phyloP scores from a whole-genome alignment of 2,888 invertebrate genomes.

The Drosophila multiciliata region DNA sequence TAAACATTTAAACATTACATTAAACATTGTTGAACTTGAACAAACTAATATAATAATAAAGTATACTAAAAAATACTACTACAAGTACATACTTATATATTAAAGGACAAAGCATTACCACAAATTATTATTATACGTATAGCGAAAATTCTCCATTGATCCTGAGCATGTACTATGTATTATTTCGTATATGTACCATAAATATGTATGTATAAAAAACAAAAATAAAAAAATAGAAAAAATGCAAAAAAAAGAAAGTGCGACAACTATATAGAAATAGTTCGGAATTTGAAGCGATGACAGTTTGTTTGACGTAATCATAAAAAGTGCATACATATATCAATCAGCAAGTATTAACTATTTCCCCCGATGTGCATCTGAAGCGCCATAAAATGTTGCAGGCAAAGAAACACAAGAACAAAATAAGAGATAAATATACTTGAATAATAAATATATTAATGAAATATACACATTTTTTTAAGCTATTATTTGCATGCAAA shows the following conservation, averaged over 20 bases:
- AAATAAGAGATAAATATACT: conserved; percentile 39
- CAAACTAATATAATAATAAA: conserved; percentile 51
- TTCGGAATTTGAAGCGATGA: conserved; percentile 46
- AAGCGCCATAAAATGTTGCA: conserved; percentile 67
- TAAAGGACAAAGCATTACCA: conserved; percentile 57
- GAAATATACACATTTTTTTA: conserved; percentile 44
- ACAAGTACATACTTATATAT: conserved; percentile 45
- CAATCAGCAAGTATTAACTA: conserved; percentile 71
- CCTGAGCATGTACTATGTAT: conserved; percentile 63
- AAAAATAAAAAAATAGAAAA: neutral
- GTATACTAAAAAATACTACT: conserved; percentile 41
- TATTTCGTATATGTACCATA: conserved; percentile 75
- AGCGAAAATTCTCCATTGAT: conserved; percentile 72
- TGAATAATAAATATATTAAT: conserved; percentile 38
- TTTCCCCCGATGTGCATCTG: conserved; percentile 55
- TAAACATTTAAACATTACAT: conserved; percentile 33
- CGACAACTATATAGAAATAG: conserved; percentile 36
- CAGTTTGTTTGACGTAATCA: conserved; percentile 47
- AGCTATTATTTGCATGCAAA: conserved; percentile 57
- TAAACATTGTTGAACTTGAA: conserved; percentile 72
- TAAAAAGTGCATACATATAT: conserved; percentile 41
- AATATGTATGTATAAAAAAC: conserved; percentile 49
- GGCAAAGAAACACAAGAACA: conserved; percentile 23
- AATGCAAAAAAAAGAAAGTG: conserved; percentile 8
- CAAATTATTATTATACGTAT: conserved; percentile 69